phyloP scores from a whole-genome alignment of 2,797 vertebrate genomes.

The Pseudomugil tenellus region DNA sequence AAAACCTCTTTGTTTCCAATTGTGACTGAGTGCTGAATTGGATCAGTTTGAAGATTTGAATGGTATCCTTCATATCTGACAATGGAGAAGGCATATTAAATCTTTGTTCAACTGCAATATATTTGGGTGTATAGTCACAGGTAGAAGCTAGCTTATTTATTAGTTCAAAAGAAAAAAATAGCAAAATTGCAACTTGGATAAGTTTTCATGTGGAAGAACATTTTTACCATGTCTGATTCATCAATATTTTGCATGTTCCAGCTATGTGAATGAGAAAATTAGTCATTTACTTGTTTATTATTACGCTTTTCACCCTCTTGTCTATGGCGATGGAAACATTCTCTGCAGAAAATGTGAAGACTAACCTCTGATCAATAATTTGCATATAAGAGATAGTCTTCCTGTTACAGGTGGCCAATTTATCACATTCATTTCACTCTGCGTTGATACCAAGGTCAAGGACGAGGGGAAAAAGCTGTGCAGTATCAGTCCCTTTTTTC shows the following conservation, averaged over 20 bases:
- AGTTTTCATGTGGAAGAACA: too few relatives aligned
- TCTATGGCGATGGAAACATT: background rate
- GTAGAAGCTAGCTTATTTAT: background rate
- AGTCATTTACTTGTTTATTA: background rate
- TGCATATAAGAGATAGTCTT: slow-evolving; percentile 18
- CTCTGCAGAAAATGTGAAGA: slow-evolving; percentile 2
- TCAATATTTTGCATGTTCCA: background rate
- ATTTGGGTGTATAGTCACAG: slow-evolving; percentile 3
- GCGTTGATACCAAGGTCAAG: slow-evolving; percentile 53
- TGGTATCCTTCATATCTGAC: slow-evolving; percentile 42
- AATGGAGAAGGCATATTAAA: slow-evolving; percentile 3
- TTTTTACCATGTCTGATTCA: background rate
- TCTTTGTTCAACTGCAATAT: slow-evolving; percentile 6
- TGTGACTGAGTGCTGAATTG: slow-evolving; percentile 50
- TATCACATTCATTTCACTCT: slow-evolving; percentile 27
- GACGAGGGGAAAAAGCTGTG: slow-evolving; percentile 27
- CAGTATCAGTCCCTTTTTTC: slow-evolving; percentile 29
- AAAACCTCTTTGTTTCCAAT: slow-evolving; percentile 50
- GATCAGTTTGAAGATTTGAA: slow-evolving; percentile 52
- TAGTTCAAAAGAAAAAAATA: background rate
- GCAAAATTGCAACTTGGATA: too few relatives aligned
- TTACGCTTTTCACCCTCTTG: background rate
- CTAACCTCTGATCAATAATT: slow-evolving; percentile 9
- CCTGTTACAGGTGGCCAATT: slow-evolving; percentile 25
- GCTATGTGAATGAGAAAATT: background rate